These are phyloP conservation scores for Zosterops lateralis DNA, from an alignment of 2,113 vertebrate genomes.

Conservation along the genomic window DNA sequence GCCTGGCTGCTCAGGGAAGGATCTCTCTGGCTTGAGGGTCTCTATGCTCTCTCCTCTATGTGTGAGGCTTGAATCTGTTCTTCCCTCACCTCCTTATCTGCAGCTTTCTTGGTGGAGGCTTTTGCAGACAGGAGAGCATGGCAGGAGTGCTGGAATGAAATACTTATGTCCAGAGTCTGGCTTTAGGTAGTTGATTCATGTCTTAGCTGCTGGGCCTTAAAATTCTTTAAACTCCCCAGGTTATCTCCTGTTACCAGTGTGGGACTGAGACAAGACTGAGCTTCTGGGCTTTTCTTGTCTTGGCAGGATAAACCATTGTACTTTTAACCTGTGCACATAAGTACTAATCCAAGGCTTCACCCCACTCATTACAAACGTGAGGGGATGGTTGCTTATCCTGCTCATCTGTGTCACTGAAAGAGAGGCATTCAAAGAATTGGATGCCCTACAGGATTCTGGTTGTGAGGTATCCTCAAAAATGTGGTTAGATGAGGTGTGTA, in stretches of 20 bases:
- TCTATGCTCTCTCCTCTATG: background rate
- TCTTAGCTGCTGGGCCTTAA: background rate
- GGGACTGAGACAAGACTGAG: background rate
- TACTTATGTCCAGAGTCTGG: background rate
- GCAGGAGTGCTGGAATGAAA: background rate
- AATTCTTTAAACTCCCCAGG: background rate
- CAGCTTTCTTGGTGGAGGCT: background rate
- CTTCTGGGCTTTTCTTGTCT: background rate
- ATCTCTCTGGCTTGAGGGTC: too few relatives aligned
- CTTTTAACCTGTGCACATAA: too few relatives aligned
- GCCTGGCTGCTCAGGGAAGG: background rate
- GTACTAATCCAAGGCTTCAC: fast-evolving
- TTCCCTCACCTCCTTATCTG: background rate
- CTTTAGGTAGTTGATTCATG: background rate
- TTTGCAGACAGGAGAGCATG: background rate
- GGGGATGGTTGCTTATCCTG: background rate
- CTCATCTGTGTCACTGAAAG: background rate
- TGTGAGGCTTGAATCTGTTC: background rate
- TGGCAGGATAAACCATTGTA: background rate
- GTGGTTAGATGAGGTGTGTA: background rate
- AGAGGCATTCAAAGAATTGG: background rate
- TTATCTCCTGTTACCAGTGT: fast-evolving
- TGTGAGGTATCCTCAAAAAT: background rate
- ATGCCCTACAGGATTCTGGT: too few relatives aligned
- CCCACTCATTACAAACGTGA: fast-evolving